Conservation (phyloP, 2,113 vertebrate species). For the Melanerpes formicivorus region DNA sequence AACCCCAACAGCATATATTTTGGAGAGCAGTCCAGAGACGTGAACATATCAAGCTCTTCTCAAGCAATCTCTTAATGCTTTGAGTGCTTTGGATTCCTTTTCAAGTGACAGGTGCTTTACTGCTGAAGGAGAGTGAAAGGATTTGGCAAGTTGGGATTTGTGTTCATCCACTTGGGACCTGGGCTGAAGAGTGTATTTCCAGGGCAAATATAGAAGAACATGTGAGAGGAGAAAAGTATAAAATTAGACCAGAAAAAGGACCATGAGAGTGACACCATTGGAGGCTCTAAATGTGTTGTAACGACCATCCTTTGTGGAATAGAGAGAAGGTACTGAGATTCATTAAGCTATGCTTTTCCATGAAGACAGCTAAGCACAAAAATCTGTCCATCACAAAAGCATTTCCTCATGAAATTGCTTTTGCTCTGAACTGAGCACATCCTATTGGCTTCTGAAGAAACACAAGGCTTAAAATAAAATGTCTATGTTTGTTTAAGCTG, state of each 20-base stretch:
- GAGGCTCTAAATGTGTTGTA: background rate
- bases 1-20: background rate
- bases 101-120: background rate
- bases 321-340: background rate
- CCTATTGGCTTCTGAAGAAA: slow-evolving; percentile 11
- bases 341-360: background rate
- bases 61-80: background rate
- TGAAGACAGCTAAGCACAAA: background rate
- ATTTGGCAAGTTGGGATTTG: background rate
- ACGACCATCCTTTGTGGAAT: background rate
- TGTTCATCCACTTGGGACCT: background rate
- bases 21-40: background rate
- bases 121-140: background rate
- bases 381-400: background rate
- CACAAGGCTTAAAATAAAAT: slow-evolving; percentile 15
- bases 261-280: background rate
- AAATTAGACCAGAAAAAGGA: background rate
- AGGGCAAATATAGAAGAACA: background rate
- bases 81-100: background rate
- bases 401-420: background rate
- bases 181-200: background rate
- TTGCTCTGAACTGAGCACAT: slow-evolving; percentile 17
- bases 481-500: slow-evolving; percentile 38
- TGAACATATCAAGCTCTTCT: background rate
- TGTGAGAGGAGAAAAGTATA: background rate